Percentiles rank a stretch among this genome's conserved stretches.
phyloP scores from a whole-genome alignment of 2,113 vertebrate species.

The Mormoops blainvillei region DNA sequence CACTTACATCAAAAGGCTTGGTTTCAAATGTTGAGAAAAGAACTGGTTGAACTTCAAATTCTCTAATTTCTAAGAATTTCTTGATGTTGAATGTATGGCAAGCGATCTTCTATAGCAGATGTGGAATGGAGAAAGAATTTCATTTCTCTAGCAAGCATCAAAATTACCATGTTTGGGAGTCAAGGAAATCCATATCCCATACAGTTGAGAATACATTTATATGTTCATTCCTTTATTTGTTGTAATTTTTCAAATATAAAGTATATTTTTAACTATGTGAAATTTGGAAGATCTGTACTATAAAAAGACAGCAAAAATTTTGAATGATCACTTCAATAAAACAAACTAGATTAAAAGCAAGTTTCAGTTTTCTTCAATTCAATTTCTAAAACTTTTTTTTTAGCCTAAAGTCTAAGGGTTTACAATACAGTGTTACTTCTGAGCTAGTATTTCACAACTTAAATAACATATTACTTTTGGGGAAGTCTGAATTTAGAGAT shows the following conservation, averaged over 20 bases:
- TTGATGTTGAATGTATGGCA: background rate
- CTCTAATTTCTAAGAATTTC: constrained; percentile 4
- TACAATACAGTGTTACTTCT: background rate
- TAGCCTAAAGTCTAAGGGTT: background rate
- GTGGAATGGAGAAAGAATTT: constrained; percentile 39
- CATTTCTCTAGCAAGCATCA: constrained; percentile 24
- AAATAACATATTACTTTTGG: background rate
- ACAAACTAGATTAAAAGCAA: background rate
- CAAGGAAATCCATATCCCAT: background rate
- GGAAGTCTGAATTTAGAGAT: background rate
- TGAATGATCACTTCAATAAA: background rate
- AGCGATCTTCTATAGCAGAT: background rate
- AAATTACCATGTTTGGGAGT: background rate
- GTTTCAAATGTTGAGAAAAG: background rate
- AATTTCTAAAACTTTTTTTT: background rate
- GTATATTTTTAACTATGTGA: background rate
- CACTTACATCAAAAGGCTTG: background rate
- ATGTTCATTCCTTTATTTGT: background rate
- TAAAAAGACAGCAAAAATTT: background rate
- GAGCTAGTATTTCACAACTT: background rate
- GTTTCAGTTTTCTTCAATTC: background rate
- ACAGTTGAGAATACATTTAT: background rate
- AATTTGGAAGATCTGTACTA: background rate
- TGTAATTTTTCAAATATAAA: background rate
- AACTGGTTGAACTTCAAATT: constrained; percentile 8